Conservation (phyloP, 2,797 vertebrate species). For the Darevskia mixta region DNA sequence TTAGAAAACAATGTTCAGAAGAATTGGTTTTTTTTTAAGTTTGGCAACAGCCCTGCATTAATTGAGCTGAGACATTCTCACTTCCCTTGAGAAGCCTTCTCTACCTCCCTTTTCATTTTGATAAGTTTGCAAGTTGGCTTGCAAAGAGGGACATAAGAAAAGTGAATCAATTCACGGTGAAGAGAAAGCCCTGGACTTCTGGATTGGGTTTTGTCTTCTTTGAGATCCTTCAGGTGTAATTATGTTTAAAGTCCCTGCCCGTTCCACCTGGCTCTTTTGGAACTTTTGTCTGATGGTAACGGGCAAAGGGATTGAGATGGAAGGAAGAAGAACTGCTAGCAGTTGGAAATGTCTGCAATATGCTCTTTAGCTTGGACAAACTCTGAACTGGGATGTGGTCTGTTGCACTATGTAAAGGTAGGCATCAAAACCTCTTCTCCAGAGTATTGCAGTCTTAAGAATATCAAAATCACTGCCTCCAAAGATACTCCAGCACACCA, state of each 20-base stretch:
- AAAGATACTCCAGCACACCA: too few relatives aligned
- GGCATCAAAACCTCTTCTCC: background rate
- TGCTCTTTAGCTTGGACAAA: background rate
- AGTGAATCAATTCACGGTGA: background rate
- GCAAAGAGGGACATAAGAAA: background rate
- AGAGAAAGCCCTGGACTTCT: background rate
- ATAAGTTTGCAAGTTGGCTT: background rate
- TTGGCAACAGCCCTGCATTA: slow-evolving; percentile 8
- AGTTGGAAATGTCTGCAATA: background rate
- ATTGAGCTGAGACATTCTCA: background rate
- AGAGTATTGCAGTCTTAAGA: background rate
- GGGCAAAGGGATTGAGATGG: fast-evolving
- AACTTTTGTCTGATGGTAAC: background rate
- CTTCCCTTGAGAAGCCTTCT: background rate
- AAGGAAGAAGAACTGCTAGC: background rate
- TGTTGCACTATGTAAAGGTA: background rate
- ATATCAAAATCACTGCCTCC: slow-evolving; percentile 7
- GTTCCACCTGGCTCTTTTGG: background rate
- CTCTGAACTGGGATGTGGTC: background rate
- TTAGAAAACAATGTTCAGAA: slow-evolving; percentile 5
- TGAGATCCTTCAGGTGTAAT: slow-evolving; percentile 6
- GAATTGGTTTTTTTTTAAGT: fast-evolving
- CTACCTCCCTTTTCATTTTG: background rate
- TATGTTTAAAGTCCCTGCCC: background rate
- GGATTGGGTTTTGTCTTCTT: background rate